These are phyloP conservation scores for Platysteira castanea DNA, from an alignment of 2,113 vertebrate genomes.

Conservation along the genomic window DNA sequence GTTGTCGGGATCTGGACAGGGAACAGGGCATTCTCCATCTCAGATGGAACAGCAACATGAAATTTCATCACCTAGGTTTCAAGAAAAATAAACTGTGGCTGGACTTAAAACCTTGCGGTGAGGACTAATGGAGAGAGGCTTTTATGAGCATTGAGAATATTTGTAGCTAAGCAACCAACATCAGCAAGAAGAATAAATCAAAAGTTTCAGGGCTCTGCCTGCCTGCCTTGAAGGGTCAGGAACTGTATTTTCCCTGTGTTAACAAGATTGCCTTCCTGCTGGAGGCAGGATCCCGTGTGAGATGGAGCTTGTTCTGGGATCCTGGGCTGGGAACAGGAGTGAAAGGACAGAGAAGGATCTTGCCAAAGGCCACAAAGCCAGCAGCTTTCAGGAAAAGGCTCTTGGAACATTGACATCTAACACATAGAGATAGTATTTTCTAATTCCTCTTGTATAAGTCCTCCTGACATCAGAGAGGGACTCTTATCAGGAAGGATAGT, in stretches of 20 bases:
- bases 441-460: not conserved
- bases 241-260: slow-evolving; percentile 42
- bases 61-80: slow-evolving; percentile 50
- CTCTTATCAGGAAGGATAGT: not conserved
- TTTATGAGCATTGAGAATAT: slow-evolving; percentile 39
- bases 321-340: not conserved
- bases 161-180: slow-evolving; percentile 54
- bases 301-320: not conserved
- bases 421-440: not conserved
- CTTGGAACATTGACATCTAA: not conserved
- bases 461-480: not conserved
- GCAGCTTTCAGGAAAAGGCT: not conserved
- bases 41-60: not conserved
- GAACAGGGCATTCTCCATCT: not conserved
- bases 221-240: slow-evolving; percentile 48
- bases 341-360: not conserved
- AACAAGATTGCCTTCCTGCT: slow-evolving; percentile 46
- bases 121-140: not conserved
- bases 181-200: slow-evolving; percentile 53
- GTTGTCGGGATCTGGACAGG: not conserved
- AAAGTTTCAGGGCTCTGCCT: slow-evolving; percentile 48
- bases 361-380: not conserved
- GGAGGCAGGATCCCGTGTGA: not conserved
- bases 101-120: not conserved
- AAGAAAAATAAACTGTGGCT: slow-evolving; percentile 50